Conservation (phyloP, 2,113 vertebrate species). For the Thryonomys swinderianus region DNA sequence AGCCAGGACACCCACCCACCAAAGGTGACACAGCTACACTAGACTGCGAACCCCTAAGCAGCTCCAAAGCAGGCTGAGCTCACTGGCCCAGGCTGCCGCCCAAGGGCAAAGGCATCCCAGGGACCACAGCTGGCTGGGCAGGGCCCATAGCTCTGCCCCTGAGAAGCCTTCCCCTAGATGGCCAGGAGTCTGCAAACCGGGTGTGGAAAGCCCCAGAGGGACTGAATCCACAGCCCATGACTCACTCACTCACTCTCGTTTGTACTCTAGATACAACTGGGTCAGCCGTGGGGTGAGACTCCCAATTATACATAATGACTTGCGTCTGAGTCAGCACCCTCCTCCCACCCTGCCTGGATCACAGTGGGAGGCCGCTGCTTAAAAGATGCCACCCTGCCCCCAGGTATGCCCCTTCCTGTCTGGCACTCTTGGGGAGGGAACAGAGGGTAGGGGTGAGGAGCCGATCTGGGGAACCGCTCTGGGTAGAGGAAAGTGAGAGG, state of each 20-base stretch:
- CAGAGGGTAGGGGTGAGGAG: not conserved
- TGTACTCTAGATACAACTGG: slow-evolving; percentile 7
- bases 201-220: not conserved
- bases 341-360: not conserved
- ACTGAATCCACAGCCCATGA: not conserved
- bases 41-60: not conserved
- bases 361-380: not conserved
- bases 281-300: not conserved
- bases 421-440: not conserved
- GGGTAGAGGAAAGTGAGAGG: not conserved
- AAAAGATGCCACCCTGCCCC: not conserved
- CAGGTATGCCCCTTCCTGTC: not conserved
- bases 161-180: slow-evolving; percentile 36
- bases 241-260: not conserved
- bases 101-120: not conserved
- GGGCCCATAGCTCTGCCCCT: not conserved
- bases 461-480: not conserved
- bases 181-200: not conserved
- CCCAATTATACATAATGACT: slow-evolving; percentile 20
- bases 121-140: too few relatives aligned
- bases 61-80: not conserved
- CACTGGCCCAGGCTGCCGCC: not conserved
- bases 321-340: not conserved
- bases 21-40: not conserved
- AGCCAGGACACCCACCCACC: not conserved